Evolutionary conservation across 2,888 invertebrate species (phyloP), one percentile per base, ranked within the genome.

Genomic region (Argyresthia goedartella): DNA sequence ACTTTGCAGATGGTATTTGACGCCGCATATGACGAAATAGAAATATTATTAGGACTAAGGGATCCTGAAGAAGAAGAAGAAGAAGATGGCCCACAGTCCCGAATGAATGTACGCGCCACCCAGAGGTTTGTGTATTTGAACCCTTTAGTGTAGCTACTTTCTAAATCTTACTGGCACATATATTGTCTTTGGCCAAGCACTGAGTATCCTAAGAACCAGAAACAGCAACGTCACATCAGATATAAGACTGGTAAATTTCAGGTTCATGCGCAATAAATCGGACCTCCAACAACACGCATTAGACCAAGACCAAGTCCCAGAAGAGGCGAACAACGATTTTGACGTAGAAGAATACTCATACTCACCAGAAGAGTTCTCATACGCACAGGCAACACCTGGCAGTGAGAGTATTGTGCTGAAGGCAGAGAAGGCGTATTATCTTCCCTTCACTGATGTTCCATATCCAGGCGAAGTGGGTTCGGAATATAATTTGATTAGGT

Each of bases 391-490:
- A 10, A 58, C 62, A 8, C 54, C 51, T 2, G 53, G 49, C 1
- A 55, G 61, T 13, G 50, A 42, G 0, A 73, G 69, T 52, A 11
- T 62, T 0, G 52, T 62, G 0, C 63, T 66, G 8, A 70, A 66
- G 50, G 66, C 69, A 0, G 65, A 68, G 36, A 73, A 55, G 49
- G 76, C 69, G 0, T 81, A 53, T 56, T 84, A 77, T 51, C 57
- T 85, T 54, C 67, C 81, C 1, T 56, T 82, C 0, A 79, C 81
- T 8, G 82, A 86, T 55, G 77, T 84, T 0, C 72, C 69, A 1
- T 81, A 82, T 54, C 81, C 81, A 1, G 80, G 68, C 15, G 85
- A 86, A 60, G 62, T 68, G 8, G 73, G 73, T 56, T 86, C 85
- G 0, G 67, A 66, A 13, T 81, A 66, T 57, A 69, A 86, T 60